Percentiles rank a stretch among this genome's conserved stretches.
These are phyloP conservation scores for Lordiphosa mommai DNA, from an alignment of 1,140 invertebrate genomes.

Conservation along the genomic window DNA sequence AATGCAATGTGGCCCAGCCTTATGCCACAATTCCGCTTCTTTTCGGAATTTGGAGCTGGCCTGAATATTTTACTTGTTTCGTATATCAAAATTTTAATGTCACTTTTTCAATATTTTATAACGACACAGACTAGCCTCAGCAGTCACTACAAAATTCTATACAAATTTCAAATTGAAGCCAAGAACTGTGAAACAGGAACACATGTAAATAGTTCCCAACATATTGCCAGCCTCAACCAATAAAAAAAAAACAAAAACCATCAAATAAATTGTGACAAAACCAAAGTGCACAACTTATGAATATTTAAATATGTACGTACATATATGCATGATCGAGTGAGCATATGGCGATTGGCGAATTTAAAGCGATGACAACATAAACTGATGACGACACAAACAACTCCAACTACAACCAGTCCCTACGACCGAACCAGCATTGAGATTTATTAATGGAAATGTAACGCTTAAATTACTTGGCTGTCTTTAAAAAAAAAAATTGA, in stretches of 20 bases:
- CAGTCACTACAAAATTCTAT: too few relatives aligned
- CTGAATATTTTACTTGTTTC: too few relatives aligned
- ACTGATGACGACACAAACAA: slow-evolving; percentile 62
- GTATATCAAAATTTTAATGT: too few relatives aligned
- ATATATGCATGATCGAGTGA: slow-evolving; percentile 21
- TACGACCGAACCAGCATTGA: slow-evolving; percentile 54
- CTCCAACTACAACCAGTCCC: slow-evolving; percentile 34
- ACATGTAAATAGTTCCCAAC: not conserved
- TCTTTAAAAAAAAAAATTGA: slow-evolving; percentile 37
- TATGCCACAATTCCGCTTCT: too few relatives aligned
- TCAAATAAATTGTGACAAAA: slow-evolving; percentile 66
- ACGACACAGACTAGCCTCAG: too few relatives aligned
- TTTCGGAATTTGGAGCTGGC: too few relatives aligned
- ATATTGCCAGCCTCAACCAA: not conserved
- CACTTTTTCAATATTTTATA: too few relatives aligned
- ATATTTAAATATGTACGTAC: slow-evolving; percentile 56
- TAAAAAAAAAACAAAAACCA: slow-evolving; percentile 34
- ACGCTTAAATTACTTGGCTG: slow-evolving; percentile 70
- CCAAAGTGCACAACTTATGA: slow-evolving; percentile 71
- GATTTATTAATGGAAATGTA: slow-evolving; percentile 73
- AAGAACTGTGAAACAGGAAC: not conserved
- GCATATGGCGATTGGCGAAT: slow-evolving; percentile 45
- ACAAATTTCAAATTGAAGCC: too few relatives aligned
- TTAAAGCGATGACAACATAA: slow-evolving; percentile 76
- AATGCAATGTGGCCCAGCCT: too few relatives aligned